A percentile compares a stretch with the other conserved stretches of the same genome.
Evolutionary conservation across 2,797 vertebrate genomes (phyloP).

Genomic region (Coccyzus lansbergi): DNA sequence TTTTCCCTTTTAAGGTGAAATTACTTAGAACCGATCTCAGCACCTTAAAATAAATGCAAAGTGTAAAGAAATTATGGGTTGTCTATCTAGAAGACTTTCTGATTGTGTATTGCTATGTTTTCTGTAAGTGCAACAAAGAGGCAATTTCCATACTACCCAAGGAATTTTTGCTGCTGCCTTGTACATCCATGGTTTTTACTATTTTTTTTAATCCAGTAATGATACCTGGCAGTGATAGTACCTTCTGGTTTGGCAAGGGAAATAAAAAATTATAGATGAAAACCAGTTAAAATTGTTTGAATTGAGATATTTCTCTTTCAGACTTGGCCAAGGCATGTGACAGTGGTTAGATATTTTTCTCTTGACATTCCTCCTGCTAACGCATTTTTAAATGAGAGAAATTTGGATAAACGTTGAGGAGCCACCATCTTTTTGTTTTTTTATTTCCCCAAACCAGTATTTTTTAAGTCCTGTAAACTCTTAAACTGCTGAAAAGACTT

Average conservation of each 20-base stretch:
- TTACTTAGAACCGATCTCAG: slow-evolving; percentile 11
- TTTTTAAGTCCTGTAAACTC: neutral
- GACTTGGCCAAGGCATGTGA: neutral
- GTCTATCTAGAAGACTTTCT: slow-evolving; percentile 25
- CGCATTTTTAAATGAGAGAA: neutral
- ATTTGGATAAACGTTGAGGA: neutral
- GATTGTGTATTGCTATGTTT: neutral
- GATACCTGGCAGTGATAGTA: neutral
- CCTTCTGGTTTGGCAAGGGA: neutral
- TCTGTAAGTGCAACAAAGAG: neutral
- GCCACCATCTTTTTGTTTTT: neutral
- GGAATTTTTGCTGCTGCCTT: neutral
- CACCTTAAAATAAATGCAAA: slow-evolving; percentile 37
- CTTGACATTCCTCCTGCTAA: neutral
- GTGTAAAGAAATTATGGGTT: slow-evolving; percentile 11
- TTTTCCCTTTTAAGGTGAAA: neutral
- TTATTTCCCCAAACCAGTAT: neutral
- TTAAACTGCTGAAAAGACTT: neutral
- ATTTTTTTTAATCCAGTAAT: neutral
- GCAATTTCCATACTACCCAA: neutral
- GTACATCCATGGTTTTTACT: neutral
- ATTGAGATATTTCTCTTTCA: neutral
- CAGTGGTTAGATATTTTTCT: neutral
- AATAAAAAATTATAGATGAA: neutral
- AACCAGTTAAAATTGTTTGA: neutral